A percentile compares a stretch with the other conserved stretches of the same genome.
Conservation (phyloP, 2,113 vertebrate species). For the Salvator merianae region DNA sequence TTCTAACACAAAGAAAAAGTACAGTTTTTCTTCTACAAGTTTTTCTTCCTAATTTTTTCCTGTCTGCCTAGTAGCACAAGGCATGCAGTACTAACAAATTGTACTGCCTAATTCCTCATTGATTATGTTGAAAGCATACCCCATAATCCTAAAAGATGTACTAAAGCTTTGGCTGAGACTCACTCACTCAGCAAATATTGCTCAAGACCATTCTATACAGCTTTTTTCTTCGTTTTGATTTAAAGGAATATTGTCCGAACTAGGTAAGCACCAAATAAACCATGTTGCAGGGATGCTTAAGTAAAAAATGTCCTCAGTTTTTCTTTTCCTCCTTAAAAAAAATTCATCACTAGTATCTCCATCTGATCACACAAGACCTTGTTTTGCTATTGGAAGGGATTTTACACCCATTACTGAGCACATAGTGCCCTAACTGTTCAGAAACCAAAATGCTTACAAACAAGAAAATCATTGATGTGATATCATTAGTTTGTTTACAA, state of each 20-base stretch:
- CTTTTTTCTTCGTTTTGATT: conserved; percentile 59
- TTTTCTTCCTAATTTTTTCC: conserved; percentile 6
- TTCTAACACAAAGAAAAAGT: conserved; percentile 41
- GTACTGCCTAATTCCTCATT: conserved; percentile 61
- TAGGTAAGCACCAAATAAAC: conserved; percentile 26
- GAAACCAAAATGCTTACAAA: no score
- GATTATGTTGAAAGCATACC: conserved; percentile 63
- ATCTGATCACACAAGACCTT: conserved; percentile 28
- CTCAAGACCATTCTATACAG: conserved; percentile 62
- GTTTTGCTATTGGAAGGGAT: neutral
- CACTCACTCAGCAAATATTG: conserved; percentile 70
- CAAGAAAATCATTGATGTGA: no score
- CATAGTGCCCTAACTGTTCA: neutral
- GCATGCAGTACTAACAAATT: conserved; percentile 60
- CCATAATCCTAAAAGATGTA: conserved; percentile 66
- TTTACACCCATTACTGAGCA: neutral
- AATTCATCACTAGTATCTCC: neutral
- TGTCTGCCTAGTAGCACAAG: conserved; percentile 56
- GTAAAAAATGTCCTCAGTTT: conserved; percentile 13
- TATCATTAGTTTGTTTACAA: neutral
- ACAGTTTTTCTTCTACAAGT: conserved; percentile 48
- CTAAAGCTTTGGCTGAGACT: conserved; percentile 64
- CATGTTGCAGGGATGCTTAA: neutral
- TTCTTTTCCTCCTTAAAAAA: conserved; percentile 6
- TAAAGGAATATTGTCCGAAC: conserved; percentile 49